Evolutionary conservation across 2,113 vertebrate genomes (phyloP).

Genomic region (Nettapus auritus): DNA sequence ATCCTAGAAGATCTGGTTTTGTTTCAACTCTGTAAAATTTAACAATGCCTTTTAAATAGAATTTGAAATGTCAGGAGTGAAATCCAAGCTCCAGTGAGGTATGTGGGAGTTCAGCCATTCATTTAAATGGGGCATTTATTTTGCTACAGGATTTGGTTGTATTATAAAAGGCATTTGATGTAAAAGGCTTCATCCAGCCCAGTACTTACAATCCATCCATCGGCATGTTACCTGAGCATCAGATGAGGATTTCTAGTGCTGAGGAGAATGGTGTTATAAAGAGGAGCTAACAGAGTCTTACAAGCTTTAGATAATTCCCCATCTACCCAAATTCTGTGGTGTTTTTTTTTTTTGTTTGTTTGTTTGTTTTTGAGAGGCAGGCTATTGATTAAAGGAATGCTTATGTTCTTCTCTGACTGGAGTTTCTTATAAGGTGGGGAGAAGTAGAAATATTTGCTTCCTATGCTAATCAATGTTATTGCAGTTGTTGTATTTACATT

Average conservation of each 20-base stretch:
- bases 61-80: not conserved
- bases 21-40: not conserved
- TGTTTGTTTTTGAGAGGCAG: not conserved
- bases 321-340: too few species aligned
- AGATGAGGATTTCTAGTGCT: not conserved
- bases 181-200: not conserved
- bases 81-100: not conserved
- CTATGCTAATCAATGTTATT: not conserved
- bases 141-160: not conserved
- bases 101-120: not conserved
- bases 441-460: not conserved
- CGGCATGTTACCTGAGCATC: not conserved
- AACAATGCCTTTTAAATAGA: not conserved
- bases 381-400: not conserved
- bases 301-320: not conserved
- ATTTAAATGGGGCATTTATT: not conserved
- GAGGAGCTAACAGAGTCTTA: not conserved
- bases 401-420: not conserved
- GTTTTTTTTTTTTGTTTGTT: not conserved
- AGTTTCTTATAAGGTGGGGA: not conserved
- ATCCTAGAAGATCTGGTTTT: not conserved
- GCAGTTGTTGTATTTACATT: not conserved
- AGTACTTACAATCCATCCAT: not conserved
- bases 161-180: not conserved
- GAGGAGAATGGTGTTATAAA: fast-evolving